These are phyloP conservation scores for Lerista edwardsae DNA, from an alignment of 2,797 vertebrate species.

Conservation along the genomic window DNA sequence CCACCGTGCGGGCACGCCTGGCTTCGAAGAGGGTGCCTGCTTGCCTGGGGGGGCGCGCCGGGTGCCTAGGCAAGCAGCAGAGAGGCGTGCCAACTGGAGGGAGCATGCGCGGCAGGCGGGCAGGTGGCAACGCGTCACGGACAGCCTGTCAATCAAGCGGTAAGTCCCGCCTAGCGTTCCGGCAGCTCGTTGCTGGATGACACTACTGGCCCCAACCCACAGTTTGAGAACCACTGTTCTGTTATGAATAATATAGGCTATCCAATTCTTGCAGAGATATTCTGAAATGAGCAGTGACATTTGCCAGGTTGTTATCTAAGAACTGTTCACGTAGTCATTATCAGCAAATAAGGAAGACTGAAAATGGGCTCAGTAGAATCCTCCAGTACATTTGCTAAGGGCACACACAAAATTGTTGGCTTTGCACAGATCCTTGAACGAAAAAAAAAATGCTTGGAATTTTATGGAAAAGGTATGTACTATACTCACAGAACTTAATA, in stretches of 20 bases:
- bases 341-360: neutral
- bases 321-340: neutral
- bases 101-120: no score
- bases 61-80: no score
- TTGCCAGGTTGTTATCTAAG: neutral
- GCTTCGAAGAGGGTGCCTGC: no score
- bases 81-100: no score
- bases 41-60: no score
- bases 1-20: no score
- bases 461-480: neutral
- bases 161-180: no score
- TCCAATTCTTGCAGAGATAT: constrained; percentile 1
- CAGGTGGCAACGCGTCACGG: no score
- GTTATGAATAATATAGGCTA: neutral
- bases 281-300: neutral
- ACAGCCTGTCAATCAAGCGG: no score
- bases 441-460: neutral
- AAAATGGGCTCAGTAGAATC: neutral
- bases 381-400: neutral
- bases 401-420: neutral
- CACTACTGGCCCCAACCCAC: no score
- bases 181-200: no score
- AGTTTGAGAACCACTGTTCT: no score
- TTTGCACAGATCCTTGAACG: neutral
- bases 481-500: neutral